phyloP scores from a whole-genome alignment of 2,888 invertebrate genomes.

The Eristalis tenax region DNA sequence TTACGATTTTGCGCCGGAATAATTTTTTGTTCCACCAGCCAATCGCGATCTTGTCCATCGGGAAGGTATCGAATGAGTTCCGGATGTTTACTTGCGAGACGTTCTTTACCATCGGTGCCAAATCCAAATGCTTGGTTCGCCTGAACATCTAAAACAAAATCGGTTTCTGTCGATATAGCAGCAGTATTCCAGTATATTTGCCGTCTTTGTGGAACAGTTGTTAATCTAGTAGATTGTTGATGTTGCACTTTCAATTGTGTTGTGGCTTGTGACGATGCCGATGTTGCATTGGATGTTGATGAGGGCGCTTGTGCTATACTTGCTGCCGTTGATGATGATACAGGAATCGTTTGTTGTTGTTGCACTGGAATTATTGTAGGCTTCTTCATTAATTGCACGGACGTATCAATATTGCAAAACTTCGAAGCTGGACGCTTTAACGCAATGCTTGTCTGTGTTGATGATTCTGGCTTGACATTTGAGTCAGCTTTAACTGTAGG shows the following conservation, averaged over 20 bases:
- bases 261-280: slow-evolving; percentile 19
- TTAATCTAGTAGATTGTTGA: slow-evolving; percentile 29
- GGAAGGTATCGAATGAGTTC: slow-evolving; percentile 85
- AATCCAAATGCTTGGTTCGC: slow-evolving; percentile 81
- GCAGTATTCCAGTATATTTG: slow-evolving; percentile 84
- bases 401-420: slow-evolving; percentile 45
- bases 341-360: slow-evolving; percentile 19
- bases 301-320: too few relatives aligned
- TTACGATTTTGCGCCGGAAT: slow-evolving; percentile 85
- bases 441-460: slow-evolving; percentile 72
- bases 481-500: slow-evolving; percentile 62
- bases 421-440: slow-evolving; percentile 76
- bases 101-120: slow-evolving; percentile 82
- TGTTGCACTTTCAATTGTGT: slow-evolving; percentile 53
- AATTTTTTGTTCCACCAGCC: slow-evolving; percentile 84
- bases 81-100: slow-evolving; percentile 85
- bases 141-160: slow-evolving; percentile 84
- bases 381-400: slow-evolving; percentile 50
- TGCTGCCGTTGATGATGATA: not conserved
- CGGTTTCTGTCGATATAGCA: slow-evolving; percentile 83
- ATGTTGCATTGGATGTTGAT: not conserved
- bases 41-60: slow-evolving; percentile 85
- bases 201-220: slow-evolving; percentile 75
- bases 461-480: slow-evolving; percentile 45
- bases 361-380: slow-evolving; percentile 42